phyloP scores from a whole-genome alignment of 2,797 vertebrate species.

The Enteromius fasciolatus region DNA sequence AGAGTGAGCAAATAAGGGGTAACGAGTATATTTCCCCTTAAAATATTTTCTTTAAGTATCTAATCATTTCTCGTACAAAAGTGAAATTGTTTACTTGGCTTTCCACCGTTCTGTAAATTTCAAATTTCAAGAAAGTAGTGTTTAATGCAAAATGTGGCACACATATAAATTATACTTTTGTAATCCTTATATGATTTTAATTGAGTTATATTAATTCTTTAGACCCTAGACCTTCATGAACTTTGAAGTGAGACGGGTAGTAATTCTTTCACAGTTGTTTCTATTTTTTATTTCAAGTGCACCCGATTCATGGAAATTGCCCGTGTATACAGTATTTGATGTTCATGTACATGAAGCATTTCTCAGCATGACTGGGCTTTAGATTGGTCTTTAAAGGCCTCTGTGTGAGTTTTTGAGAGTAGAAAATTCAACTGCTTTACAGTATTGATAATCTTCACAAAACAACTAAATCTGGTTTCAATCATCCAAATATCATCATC shows the following conservation, averaged over 20 bases:
- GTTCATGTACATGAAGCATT: not conserved
- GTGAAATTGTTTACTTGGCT: not conserved
- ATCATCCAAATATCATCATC: conserved; percentile 29
- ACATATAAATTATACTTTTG: not conserved
- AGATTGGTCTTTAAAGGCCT: not conserved
- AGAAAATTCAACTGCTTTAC: conserved; percentile 29
- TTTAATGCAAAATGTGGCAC: not conserved
- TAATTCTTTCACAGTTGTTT: no score
- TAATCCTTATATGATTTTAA: not conserved
- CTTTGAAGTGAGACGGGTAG: not conserved
- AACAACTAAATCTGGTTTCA: conserved; percentile 37
- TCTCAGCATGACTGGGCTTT: not conserved
- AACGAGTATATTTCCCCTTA: not conserved
- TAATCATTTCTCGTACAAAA: not conserved
- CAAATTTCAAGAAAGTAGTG: not conserved
- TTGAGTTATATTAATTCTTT: not conserved
- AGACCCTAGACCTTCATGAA: not conserved
- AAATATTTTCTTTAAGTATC: not conserved
- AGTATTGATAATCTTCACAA: conserved; percentile 48
- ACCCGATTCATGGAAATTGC: not conserved
- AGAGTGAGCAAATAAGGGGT: not conserved
- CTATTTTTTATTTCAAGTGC: not conserved
- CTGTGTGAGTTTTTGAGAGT: not conserved
- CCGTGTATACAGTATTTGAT: not conserved
- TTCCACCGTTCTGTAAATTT: not conserved